phyloP scores from a whole-genome alignment of 2,888 invertebrate genomes.

The Suillia variegata region DNA sequence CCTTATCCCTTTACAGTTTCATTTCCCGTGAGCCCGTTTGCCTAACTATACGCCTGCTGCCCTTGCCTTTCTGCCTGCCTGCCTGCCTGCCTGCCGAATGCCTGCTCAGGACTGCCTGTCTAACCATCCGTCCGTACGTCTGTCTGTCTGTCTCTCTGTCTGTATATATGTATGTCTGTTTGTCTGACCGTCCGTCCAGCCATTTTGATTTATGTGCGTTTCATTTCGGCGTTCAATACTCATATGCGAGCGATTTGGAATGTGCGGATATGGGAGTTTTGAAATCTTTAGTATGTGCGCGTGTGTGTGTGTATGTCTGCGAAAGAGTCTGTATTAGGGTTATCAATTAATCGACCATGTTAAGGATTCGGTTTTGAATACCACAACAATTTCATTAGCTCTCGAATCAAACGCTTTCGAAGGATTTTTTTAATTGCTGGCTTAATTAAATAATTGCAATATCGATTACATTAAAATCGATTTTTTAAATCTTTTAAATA shows the following conservation, averaged over 20 bases:
- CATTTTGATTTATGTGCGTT: conserved; percentile 61
- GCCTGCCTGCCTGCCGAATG: conserved; percentile 35
- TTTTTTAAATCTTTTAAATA: no score
- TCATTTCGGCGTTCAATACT: conserved; percentile 59
- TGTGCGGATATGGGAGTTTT: conserved; percentile 55
- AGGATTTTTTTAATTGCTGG: no score
- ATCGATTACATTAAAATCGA: no score
- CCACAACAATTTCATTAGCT: no score
- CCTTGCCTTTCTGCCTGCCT: conserved; percentile 12
- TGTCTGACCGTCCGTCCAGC: conserved; percentile 54
- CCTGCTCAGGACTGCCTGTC: conserved; percentile 18
- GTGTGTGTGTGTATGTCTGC: neutral
- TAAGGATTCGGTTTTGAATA: no score
- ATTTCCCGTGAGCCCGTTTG: conserved; percentile 41
- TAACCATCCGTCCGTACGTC: conserved; percentile 38
- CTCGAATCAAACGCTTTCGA: no score
- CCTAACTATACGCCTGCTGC: conserved; percentile 35
- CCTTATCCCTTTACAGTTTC: conserved; percentile 53
- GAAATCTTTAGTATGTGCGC: conserved; percentile 46
- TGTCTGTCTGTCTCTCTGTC: conserved; percentile 37
- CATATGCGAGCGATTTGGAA: conserved; percentile 55
- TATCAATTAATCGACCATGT: no score
- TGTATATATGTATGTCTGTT: conserved; percentile 25
- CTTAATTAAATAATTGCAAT: no score
- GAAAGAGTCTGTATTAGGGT: conserved; percentile 24